phyloP scores from a whole-genome alignment of 2,888 invertebrate species.

The Pristionchus entomophagus region DNA sequence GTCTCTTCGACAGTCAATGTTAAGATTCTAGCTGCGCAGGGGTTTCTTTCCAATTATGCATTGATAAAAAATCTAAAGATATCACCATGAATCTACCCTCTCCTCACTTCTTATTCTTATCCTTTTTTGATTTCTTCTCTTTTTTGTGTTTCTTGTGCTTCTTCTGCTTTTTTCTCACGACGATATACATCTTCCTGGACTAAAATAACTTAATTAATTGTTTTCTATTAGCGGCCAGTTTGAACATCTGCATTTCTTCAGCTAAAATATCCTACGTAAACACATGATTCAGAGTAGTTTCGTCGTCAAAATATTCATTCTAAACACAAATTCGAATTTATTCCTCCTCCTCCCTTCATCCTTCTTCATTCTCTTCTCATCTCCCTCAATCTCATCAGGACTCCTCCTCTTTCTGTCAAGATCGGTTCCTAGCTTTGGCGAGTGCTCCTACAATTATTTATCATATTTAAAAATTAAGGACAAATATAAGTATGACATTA shows the following conservation, averaged over 20 bases:
- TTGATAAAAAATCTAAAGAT: too few species aligned
- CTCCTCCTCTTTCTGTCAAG: background rate
- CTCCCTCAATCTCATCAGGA: background rate
- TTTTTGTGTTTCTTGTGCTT: constrained; percentile 60
- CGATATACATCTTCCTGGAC: background rate
- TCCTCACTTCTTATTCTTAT: constrained; percentile 4
- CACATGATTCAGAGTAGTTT: too few species aligned
- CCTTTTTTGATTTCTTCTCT: constrained; percentile 60
- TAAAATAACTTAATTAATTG: background rate
- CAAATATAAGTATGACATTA: background rate
- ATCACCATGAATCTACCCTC: background rate
- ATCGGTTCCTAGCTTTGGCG: background rate
- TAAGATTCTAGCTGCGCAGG: too few species aligned
- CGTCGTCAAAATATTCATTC: too few species aligned
- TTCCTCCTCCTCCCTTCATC: too few species aligned
- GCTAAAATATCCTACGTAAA: too few species aligned
- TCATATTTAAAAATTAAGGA: background rate
- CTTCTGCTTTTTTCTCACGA: constrained; percentile 52
- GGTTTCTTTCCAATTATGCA: too few species aligned
- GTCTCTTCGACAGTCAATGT: too few species aligned
- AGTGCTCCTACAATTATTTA: background rate
- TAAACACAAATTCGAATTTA: too few species aligned
- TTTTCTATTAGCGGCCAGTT: too few species aligned
- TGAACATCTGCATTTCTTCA: too few species aligned
- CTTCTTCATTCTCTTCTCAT: constrained; percentile 41